phyloP scores from a whole-genome alignment of 2,797 vertebrate species.

The Sylvilagus floridanus region DNA sequence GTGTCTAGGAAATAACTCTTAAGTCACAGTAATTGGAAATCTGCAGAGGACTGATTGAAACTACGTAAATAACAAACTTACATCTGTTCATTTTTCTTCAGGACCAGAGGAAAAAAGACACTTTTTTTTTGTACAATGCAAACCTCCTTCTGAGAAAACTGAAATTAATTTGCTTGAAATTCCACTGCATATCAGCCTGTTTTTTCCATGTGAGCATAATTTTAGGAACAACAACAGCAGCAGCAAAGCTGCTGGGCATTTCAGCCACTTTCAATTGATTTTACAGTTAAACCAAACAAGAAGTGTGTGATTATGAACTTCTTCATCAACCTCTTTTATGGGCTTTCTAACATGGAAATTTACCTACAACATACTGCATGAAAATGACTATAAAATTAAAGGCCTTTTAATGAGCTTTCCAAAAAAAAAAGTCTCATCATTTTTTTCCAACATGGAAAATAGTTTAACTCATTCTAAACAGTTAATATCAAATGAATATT shows the following conservation, averaged over 20 bases:
- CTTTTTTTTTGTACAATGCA: conserved; percentile 59
- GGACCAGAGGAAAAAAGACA: conserved; percentile 54
- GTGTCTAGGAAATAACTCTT: conserved; percentile 74
- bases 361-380: conserved; percentile 47
- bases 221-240: conserved; percentile 61
- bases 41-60: conserved; percentile 70
- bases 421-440: conserved; percentile 17
- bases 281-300: conserved; percentile 72
- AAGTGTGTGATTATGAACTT: conserved; percentile 56
- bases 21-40: conserved; percentile 78
- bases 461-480: conserved; percentile 40
- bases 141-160: conserved; percentile 70
- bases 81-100: conserved; percentile 66
- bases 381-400: conserved; percentile 74
- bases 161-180: conserved; percentile 79
- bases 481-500: neutral
- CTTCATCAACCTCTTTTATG: conserved; percentile 25
- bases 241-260: conserved; percentile 61
- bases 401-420: conserved; percentile 70
- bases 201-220: conserved; percentile 55
- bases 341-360: conserved; percentile 51
- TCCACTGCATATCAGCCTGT: conserved; percentile 44
- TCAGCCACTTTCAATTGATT: conserved; percentile 65
- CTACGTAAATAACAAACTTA: conserved; percentile 13
- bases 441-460: conserved; percentile 58